phyloP scores from a whole-genome alignment of 2,113 vertebrate genomes.

The Phoxinus phoxinus region DNA sequence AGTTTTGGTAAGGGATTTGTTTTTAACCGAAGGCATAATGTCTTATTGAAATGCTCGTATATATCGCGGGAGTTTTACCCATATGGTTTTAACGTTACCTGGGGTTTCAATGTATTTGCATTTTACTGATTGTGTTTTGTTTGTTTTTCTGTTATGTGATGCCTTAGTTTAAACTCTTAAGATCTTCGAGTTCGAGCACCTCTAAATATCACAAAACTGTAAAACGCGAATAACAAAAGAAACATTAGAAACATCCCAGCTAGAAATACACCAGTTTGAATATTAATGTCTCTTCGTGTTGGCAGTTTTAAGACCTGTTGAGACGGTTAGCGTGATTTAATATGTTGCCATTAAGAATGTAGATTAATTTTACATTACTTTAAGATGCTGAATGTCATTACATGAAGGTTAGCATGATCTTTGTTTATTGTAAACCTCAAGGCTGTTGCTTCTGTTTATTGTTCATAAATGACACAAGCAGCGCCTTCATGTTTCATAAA shows the following conservation, averaged over 20 bases:
- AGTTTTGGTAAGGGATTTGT: conserved; percentile 1
- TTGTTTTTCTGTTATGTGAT: background rate
- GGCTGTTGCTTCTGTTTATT: background rate
- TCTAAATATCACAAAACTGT: background rate
- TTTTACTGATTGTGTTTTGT: background rate
- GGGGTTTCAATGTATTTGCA: background rate
- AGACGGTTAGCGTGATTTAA: background rate
- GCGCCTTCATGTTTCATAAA: background rate
- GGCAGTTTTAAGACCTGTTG: background rate
- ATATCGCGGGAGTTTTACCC: background rate
- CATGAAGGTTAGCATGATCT: background rate
- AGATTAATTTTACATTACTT: background rate
- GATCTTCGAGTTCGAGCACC: background rate
- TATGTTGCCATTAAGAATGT: background rate
- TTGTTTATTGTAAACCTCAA: conserved; percentile 9
- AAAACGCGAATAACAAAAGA: background rate
- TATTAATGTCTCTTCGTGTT: background rate
- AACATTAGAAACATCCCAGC: background rate
- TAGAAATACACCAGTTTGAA: background rate
- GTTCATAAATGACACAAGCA: background rate
- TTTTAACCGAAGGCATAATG: background rate
- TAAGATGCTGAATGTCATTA: background rate
- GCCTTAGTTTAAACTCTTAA: background rate
- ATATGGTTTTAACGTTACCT: background rate
- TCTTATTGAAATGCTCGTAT: no score